Percentiles rank a stretch among this genome's conserved stretches.
Evolutionary conservation across 2,888 invertebrate species (phyloP).

Genomic region (Rotaria sp.): DNA sequence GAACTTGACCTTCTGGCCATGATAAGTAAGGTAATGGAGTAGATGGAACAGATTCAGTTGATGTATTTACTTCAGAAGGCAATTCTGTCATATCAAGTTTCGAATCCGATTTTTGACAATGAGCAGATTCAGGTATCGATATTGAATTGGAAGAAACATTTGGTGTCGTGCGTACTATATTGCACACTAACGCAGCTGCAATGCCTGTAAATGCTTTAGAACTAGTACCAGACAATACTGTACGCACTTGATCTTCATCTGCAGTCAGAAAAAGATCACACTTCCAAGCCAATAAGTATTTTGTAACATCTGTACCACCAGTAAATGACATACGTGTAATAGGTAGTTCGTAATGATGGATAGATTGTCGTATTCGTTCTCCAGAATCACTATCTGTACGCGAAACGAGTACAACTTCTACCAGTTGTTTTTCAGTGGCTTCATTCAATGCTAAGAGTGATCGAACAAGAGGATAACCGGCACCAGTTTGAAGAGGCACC

Average conservation of each 20-base stretch:
- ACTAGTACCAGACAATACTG: background rate
- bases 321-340: background rate
- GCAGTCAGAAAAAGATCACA: background rate
- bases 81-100: too few species aligned
- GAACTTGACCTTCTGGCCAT: conserved; percentile 5
- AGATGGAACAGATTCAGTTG: background rate
- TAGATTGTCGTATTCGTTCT: background rate
- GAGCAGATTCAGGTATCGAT: too few species aligned
- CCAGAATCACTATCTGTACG: background rate
- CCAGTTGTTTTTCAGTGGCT: background rate
- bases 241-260: background rate
- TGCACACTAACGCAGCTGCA: background rate
- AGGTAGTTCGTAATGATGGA: background rate
- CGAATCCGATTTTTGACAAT: too few species aligned
- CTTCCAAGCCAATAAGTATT: background rate
- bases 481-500: background rate
- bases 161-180: too few species aligned
- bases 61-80: too few species aligned
- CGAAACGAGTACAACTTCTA: background rate
- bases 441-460: background rate
- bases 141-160: too few species aligned
- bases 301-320: background rate
- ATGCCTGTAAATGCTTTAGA: background rate
- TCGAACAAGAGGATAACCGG: background rate
- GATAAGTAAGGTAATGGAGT: background rate